Conservation (phyloP, 1,140 invertebrate genomes). For the Pollicipes pollicipes region DNA sequence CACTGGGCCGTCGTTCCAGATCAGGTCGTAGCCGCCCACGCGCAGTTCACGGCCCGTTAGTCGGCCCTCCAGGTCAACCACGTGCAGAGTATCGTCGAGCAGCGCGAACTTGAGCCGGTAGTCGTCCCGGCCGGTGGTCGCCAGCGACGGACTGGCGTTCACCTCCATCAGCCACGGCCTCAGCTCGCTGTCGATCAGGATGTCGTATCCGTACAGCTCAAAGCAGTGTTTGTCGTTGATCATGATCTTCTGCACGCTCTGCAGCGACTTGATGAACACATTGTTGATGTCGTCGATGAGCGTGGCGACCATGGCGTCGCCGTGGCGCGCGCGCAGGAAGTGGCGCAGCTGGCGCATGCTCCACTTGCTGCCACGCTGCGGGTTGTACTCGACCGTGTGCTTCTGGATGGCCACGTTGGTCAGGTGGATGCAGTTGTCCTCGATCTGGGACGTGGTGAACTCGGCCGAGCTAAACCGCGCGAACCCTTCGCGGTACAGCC, state of each 20-base stretch:
- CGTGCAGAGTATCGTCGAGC: slow-evolving; percentile 82
- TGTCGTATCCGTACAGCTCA: slow-evolving; percentile 70
- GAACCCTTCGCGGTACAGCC: slow-evolving; percentile 57
- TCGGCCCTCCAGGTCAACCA: slow-evolving; percentile 33
- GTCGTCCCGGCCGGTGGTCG: slow-evolving; percentile 87
- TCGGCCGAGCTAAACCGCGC: slow-evolving; percentile 70
- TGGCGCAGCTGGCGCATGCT: slow-evolving; percentile 75
- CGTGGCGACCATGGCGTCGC: slow-evolving; percentile 66
- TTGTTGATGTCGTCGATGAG: slow-evolving; percentile 55
- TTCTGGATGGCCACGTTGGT: slow-evolving; percentile 79
- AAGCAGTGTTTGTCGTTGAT: slow-evolving; percentile 60
- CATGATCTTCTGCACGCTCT: slow-evolving; percentile 52
- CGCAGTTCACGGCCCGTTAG: slow-evolving; percentile 18
- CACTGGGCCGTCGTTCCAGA: slow-evolving; percentile 45
- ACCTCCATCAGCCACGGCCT: slow-evolving; percentile 76
- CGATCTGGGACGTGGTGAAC: slow-evolving; percentile 45
- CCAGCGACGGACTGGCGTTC: slow-evolving; percentile 85
- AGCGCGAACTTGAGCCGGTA: slow-evolving; percentile 88
- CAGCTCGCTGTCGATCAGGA: slow-evolving; percentile 64
- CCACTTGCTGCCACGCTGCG: slow-evolving; percentile 83
- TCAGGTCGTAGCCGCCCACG: slow-evolving; percentile 39
- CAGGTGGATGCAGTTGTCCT: slow-evolving; percentile 69
- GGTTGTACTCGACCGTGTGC: slow-evolving; percentile 82
- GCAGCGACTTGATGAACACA: slow-evolving; percentile 31
- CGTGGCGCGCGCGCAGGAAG: slow-evolving; percentile 76